These are phyloP conservation scores for Ceuthmochares aereus DNA, from an alignment of 2,113 vertebrate species.

Conservation along the genomic window DNA sequence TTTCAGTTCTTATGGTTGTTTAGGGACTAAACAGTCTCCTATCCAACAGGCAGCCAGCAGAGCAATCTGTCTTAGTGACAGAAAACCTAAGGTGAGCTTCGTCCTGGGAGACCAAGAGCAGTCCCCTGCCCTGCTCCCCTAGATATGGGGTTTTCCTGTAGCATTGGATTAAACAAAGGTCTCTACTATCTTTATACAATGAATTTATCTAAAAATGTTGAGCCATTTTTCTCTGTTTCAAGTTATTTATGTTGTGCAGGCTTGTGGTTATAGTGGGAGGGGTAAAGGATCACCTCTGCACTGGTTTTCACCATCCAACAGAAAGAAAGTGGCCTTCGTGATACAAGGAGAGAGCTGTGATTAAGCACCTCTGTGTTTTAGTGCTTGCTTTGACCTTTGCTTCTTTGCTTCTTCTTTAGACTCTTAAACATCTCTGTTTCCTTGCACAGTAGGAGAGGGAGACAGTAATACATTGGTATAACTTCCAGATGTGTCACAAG, in stretches of 20 bases:
- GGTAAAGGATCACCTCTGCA: neutral
- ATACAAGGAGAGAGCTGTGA: neutral
- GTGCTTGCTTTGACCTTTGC: neutral
- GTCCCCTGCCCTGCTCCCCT: neutral
- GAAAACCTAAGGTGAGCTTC: neutral
- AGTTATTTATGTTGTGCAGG: neutral
- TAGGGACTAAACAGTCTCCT: neutral
- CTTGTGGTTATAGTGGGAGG: neutral
- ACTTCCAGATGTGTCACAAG: slow-evolving; percentile 8
- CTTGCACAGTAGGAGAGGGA: neutral
- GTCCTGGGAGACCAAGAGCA: neutral
- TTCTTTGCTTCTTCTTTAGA: neutral
- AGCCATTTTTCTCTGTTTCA: neutral
- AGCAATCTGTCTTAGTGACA: neutral
- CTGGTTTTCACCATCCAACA: neutral
- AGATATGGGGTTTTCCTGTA: neutral
- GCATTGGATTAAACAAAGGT: neutral
- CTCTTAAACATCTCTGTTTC: neutral
- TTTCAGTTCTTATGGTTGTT: fast-evolving
- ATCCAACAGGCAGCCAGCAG: neutral
- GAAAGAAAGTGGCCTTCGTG: neutral
- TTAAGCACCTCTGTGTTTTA: neutral
- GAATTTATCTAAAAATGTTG: neutral
- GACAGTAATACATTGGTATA: neutral
- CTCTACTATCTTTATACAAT: neutral